These are phyloP conservation scores for Palloptera scutellata DNA, from an alignment of 2,888 invertebrate species.

Conservation along the genomic window DNA sequence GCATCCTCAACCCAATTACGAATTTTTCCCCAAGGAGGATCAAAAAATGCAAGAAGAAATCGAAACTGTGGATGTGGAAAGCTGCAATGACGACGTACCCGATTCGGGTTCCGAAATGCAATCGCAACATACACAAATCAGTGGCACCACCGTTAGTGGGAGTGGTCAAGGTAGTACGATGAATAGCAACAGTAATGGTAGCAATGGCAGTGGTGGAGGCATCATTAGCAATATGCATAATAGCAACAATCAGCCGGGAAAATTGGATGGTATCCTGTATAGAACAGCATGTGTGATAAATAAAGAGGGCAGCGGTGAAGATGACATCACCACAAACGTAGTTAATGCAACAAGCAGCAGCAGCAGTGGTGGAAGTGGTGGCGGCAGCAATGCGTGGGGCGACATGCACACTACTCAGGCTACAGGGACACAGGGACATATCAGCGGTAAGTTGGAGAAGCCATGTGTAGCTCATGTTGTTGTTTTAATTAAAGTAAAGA, in stretches of 20 bases:
- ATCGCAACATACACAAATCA: conserved; percentile 34
- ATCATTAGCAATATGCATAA: conserved; percentile 53
- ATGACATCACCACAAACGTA: conserved; percentile 54
- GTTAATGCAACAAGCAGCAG: conserved; percentile 43
- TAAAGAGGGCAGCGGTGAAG: conserved; percentile 58
- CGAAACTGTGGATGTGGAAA: conserved; percentile 75
- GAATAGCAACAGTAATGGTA: conserved; percentile 35
- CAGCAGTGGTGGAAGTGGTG: conserved; percentile 39
- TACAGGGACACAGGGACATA: conserved; percentile 51
- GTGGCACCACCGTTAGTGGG: conserved; percentile 39
- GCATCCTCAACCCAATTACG: no score
- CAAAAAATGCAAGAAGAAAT: conserved; percentile 68
- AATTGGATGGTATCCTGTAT: conserved; percentile 61
- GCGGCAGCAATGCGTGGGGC: conserved; percentile 30
- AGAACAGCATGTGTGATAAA: conserved; percentile 62
- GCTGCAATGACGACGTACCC: conserved; percentile 64
- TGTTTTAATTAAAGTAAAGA: no score
- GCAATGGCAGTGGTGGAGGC: conserved; percentile 33
- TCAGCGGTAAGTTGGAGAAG: conserved; percentile 50
- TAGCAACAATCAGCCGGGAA: conserved; percentile 56
- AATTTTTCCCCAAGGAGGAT: conserved; percentile 46
- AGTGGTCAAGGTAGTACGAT: conserved; percentile 32
- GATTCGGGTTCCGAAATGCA: conserved; percentile 61
- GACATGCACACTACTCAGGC: conserved; percentile 29
- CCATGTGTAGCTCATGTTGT: no score